Percentiles rank a stretch among this genome's conserved stretches.
Conservation (phyloP, 1,140 invertebrate genomes). For the Scaptomyza montana region DNA sequence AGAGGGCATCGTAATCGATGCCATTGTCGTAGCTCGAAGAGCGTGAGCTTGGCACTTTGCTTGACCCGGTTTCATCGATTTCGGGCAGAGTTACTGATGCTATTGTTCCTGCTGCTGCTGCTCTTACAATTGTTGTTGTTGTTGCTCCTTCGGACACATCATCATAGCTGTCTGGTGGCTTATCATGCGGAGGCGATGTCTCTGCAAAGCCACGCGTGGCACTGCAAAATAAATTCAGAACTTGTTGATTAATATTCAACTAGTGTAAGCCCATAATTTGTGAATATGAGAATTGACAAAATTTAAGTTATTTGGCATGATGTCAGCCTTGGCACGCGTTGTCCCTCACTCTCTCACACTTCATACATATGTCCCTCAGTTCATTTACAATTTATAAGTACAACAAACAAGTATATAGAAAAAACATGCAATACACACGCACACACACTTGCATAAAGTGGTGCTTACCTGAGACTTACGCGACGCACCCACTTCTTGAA, state of each 20-base stretch:
- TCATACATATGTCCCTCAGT: conserved; percentile 16
- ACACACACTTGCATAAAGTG: conserved; percentile 14
- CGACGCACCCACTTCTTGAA: conserved; percentile 83
- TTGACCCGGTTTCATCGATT: conserved; percentile 63
- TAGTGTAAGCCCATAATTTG: conserved; percentile 29
- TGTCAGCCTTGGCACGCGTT: conserved; percentile 49
- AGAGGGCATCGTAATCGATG: conserved; percentile 91
- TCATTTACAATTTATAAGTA: conserved; percentile 59
- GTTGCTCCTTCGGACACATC: conserved; percentile 27
- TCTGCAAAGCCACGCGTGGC: conserved; percentile 76
- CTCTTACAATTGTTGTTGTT: conserved; percentile 8
- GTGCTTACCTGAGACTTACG: conserved; percentile 79
- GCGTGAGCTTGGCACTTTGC: conserved; percentile 48
- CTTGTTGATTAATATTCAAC: conserved; percentile 55
- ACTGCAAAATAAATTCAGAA: conserved; percentile 46
- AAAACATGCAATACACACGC: conserved; percentile 12
- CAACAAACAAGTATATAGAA: not conserved
- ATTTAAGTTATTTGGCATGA: conserved; percentile 46
- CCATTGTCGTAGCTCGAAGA: conserved; percentile 62
- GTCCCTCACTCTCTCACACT: not conserved
- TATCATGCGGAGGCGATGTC: conserved; percentile 74
- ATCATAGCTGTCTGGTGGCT: conserved; percentile 48
- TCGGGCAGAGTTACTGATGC: conserved; percentile 52
- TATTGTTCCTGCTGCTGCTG: conserved; percentile 11
- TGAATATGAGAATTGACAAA: conserved; percentile 24